A percentile compares a stretch with the other conserved stretches of the same genome.
Conservation (phyloP, 2,888 invertebrate species). For the Aleiodes testaceus region DNA sequence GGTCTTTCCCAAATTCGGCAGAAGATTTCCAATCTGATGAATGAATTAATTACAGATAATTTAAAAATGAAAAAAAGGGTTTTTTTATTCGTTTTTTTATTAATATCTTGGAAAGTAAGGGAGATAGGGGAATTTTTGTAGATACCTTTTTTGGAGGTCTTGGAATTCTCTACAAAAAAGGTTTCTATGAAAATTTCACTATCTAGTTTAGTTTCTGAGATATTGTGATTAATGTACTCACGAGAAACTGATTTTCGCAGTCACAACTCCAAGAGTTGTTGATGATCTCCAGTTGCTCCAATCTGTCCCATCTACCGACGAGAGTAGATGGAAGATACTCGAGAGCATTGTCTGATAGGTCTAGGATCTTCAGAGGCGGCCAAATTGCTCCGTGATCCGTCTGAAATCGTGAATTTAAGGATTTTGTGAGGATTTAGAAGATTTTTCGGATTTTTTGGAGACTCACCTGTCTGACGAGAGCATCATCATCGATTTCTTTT, state of each 20-base stretch:
- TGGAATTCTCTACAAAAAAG: too few species aligned
- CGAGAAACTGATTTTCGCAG: conserved; percentile 85
- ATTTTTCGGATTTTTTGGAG: not conserved
- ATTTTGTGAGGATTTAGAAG: not conserved
- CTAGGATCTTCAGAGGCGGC: conserved; percentile 81
- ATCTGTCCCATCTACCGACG: conserved; percentile 81
- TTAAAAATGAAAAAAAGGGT: not conserved
- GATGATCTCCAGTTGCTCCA: conserved; percentile 80
- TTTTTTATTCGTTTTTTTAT: too few species aligned
- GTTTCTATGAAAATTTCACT: too few species aligned
- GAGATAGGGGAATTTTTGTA: too few species aligned
- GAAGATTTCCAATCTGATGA: conserved; percentile 56
- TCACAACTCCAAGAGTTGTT: conserved; percentile 87
- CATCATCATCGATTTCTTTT: conserved; percentile 76
- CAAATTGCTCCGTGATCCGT: conserved; percentile 74
- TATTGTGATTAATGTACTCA: conserved; percentile 65
- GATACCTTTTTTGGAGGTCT: too few species aligned
- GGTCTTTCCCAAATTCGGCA: conserved; percentile 59
- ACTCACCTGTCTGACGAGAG: conserved; percentile 74
- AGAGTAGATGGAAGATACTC: conserved; percentile 79
- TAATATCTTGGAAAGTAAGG: not conserved
- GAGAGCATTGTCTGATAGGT: conserved; percentile 83
- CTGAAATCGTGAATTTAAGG: conserved; percentile 9
- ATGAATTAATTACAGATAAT: conserved; percentile 47
- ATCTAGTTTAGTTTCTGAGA: not conserved